Evolutionary conservation across 2,888 invertebrate genomes (phyloP).

Genomic region (Hydriomena furcata): DNA sequence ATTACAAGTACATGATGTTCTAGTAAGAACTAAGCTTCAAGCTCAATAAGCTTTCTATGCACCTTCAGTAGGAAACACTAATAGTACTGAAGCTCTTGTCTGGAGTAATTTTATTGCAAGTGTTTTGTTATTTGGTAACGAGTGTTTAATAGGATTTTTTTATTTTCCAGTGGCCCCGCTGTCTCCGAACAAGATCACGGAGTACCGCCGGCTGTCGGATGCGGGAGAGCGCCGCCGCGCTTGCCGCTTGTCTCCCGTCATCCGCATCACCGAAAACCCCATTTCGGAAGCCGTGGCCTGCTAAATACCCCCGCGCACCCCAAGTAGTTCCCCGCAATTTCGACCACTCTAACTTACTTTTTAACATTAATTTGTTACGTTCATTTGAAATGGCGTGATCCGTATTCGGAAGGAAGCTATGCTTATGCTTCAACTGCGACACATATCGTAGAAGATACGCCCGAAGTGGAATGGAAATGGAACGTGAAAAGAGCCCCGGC

Average conservation of each 20-base stretch:
- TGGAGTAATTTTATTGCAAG: too few species aligned
- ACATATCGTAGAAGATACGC: slow-evolving; percentile 46
- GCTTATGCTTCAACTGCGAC: slow-evolving; percentile 6
- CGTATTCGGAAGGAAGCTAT: slow-evolving; percentile 8
- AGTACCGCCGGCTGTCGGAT: slow-evolving; percentile 84
- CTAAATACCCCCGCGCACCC: slow-evolving; percentile 64
- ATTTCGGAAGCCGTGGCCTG: slow-evolving; percentile 90
- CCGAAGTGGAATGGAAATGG: not conserved
- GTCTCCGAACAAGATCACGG: slow-evolving; percentile 87
- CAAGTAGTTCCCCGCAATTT: slow-evolving; percentile 12
- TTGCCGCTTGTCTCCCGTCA: slow-evolving; percentile 84
- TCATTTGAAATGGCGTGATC: slow-evolving; percentile 4
- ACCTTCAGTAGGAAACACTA: too few species aligned
- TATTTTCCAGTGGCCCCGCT: slow-evolving; percentile 86
- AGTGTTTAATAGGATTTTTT: slow-evolving; percentile 7
- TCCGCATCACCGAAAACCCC: slow-evolving; percentile 91
- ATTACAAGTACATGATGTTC: too few species aligned
- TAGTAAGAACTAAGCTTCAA: too few species aligned
- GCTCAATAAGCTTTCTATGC: too few species aligned
- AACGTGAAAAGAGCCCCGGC: too few species aligned
- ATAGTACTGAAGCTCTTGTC: too few species aligned
- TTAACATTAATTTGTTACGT: slow-evolving; percentile 5
- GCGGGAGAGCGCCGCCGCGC: slow-evolving; percentile 67
- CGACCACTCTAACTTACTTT: not conserved
- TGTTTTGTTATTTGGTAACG: too few species aligned